Conservation (phyloP, 2,888 invertebrate genomes). For the Mythimna vitellina region DNA sequence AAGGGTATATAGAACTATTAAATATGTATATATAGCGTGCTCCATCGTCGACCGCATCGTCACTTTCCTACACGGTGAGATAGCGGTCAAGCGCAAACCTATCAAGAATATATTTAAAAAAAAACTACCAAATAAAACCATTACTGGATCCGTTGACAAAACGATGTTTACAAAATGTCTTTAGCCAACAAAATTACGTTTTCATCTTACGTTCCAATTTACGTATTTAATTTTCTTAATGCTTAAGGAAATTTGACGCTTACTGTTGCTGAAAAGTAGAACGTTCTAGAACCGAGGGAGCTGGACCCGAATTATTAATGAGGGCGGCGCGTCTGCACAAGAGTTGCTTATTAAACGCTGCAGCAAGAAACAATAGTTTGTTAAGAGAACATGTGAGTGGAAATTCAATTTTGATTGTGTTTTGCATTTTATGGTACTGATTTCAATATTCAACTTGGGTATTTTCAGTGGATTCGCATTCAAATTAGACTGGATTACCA, state of each 20-base stretch:
- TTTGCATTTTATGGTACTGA: conserved; percentile 31
- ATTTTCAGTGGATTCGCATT: conserved; percentile 9
- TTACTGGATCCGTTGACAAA: conserved; percentile 13
- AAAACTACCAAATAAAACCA: not conserved
- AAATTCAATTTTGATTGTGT: conserved; percentile 39
- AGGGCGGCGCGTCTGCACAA: conserved; percentile 56
- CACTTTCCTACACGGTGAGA: too few species aligned
- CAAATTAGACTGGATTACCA: not conserved
- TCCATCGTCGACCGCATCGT: too few species aligned
- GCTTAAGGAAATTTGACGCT: conserved; percentile 51
- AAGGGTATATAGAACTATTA: not conserved
- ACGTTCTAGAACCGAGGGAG: conserved; percentile 57
- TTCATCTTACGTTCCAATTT: conserved; percentile 44
- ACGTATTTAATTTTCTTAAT: conserved; percentile 52
- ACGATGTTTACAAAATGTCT: conserved; percentile 7
- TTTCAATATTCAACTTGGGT: not conserved
- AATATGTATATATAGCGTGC: too few species aligned
- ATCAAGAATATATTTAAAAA: too few species aligned
- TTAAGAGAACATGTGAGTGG: conserved; percentile 42
- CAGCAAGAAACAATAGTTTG: conserved; percentile 60
- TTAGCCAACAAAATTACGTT: conserved; percentile 17
- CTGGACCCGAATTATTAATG: conserved; percentile 68
- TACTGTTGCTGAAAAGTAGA: conserved; percentile 51
- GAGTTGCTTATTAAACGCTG: conserved; percentile 61
- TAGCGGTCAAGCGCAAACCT: too few species aligned